These are phyloP conservation scores for Julus scanicus DNA, from an alignment of 2,888 invertebrate genomes.

Conservation along the genomic window DNA sequence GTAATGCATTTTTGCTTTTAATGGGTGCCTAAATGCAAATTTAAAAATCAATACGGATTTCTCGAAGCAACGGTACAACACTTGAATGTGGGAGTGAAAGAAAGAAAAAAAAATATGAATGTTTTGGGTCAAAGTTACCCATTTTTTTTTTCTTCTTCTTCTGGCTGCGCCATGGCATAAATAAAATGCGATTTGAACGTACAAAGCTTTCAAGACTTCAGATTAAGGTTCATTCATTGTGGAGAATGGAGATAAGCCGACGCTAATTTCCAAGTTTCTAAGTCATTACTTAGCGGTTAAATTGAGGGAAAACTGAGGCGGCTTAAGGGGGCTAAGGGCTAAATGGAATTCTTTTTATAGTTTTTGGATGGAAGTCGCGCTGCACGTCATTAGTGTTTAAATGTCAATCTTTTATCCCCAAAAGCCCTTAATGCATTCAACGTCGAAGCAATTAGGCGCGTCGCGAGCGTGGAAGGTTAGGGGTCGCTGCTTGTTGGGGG, in stretches of 20 bases:
- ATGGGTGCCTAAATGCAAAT: conserved; percentile 39
- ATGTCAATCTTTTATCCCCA: conserved; percentile 42
- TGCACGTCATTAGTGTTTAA: conserved; percentile 42
- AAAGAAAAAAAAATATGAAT: background rate
- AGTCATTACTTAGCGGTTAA: conserved; percentile 42
- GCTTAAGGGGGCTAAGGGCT: conserved; percentile 23
- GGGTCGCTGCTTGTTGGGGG: background rate
- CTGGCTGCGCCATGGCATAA: background rate
- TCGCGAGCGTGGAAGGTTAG: background rate
- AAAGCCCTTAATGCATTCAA: conserved; percentile 42
- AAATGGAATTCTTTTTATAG: conserved; percentile 36
- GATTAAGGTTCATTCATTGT: conserved; percentile 42
- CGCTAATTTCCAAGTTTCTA: conserved; percentile 42
- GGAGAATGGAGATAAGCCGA: conserved; percentile 30
- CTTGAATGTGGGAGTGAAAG: background rate
- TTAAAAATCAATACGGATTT: conserved; percentile 39
- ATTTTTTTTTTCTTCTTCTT: background rate
- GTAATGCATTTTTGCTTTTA: conserved; percentile 3
- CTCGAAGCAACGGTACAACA: background rate
- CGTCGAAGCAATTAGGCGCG: conserved; percentile 42
- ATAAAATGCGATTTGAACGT: conserved; percentile 22
- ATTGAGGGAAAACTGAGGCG: conserved; percentile 37
- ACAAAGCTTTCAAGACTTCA: conserved; percentile 30
- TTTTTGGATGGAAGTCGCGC: conserved; percentile 36
- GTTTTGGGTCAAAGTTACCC: conserved; percentile 6